These are phyloP conservation scores for Felis chaus DNA, from an alignment of 2,113 vertebrate genomes.

Conservation along the genomic window DNA sequence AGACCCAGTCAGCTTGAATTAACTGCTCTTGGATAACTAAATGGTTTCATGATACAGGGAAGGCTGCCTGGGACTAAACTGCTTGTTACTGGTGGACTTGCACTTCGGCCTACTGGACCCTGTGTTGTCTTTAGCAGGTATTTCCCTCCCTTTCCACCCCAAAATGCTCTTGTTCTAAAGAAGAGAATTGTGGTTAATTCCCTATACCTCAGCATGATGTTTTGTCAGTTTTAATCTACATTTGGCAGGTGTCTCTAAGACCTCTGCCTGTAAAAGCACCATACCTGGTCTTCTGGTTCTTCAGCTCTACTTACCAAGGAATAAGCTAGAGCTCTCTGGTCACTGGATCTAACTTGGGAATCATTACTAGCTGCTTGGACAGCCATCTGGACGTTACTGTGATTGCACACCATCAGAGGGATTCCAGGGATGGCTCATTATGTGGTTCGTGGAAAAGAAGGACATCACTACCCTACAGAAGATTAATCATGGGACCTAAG, in stretches of 20 bases:
- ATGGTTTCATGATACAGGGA: not conserved
- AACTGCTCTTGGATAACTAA: not conserved
- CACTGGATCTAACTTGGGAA: not conserved
- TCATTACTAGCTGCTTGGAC: not conserved
- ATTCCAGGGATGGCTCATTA: not conserved
- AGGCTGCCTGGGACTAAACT: not conserved
- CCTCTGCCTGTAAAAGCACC: not conserved
- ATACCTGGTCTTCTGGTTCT: not conserved
- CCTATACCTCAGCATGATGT: not conserved
- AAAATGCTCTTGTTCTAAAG: not conserved
- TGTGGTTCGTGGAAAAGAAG: not conserved
- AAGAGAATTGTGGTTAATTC: not conserved
- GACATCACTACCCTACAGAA: not conserved
- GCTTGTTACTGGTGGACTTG: not conserved
- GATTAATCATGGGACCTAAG: not conserved
- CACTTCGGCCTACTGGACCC: too few species aligned
- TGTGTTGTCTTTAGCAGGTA: not conserved
- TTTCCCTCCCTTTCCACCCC: not conserved
- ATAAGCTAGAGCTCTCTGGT: not conserved
- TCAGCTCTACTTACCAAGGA: not conserved
- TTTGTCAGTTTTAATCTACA: not conserved
- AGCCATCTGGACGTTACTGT: not conserved
- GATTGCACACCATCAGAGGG: not conserved
- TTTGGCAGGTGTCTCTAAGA: not conserved
- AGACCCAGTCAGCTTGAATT: not conserved